Evolutionary conservation across 2,888 invertebrate species (phyloP).

Genomic region (Ptychoptera contaminata): DNA sequence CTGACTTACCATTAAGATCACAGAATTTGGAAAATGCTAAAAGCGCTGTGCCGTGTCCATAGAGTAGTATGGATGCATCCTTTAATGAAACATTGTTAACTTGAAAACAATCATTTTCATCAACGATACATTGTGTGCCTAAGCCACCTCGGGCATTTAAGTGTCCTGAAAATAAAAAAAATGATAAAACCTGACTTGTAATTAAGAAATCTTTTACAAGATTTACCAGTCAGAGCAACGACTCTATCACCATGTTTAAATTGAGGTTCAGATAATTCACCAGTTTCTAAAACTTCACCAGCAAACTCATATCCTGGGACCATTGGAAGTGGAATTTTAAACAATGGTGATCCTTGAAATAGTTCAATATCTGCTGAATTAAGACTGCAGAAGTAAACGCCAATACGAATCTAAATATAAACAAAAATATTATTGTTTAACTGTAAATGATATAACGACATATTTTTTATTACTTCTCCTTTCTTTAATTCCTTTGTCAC

Average conservation of each 20-base stretch:
- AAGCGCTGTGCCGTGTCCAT: slow-evolving; percentile 47
- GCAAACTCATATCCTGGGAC: slow-evolving; percentile 48
- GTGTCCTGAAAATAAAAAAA: slow-evolving; percentile 12
- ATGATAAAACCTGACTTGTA: too few relatives aligned
- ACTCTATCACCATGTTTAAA: slow-evolving; percentile 7
- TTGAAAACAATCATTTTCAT: slow-evolving; percentile 39
- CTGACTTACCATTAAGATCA: slow-evolving; percentile 18
- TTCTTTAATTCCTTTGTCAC: slow-evolving; percentile 27
- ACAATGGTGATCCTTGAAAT: slow-evolving; percentile 33
- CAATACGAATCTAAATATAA: slow-evolving; percentile 38
- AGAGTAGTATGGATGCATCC: slow-evolving; percentile 40
- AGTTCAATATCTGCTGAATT: slow-evolving; percentile 44
- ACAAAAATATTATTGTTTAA: slow-evolving; percentile 2
- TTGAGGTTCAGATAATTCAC: slow-evolving; percentile 28
- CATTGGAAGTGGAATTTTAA: slow-evolving; percentile 34
- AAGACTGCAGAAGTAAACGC: slow-evolving; percentile 45
- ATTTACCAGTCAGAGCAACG: not conserved
- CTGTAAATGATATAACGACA: not conserved
- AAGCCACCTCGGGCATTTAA: slow-evolving; percentile 33
- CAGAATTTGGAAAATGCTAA: slow-evolving; percentile 42
- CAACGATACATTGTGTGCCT: slow-evolving; percentile 41
- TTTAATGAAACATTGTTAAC: slow-evolving; percentile 36
- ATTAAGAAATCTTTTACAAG: not conserved
- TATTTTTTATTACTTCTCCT: slow-evolving; percentile 25
- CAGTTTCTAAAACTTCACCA: slow-evolving; percentile 42